phyloP scores from a whole-genome alignment of 2,888 invertebrate species.

The Noctua pronuba region DNA sequence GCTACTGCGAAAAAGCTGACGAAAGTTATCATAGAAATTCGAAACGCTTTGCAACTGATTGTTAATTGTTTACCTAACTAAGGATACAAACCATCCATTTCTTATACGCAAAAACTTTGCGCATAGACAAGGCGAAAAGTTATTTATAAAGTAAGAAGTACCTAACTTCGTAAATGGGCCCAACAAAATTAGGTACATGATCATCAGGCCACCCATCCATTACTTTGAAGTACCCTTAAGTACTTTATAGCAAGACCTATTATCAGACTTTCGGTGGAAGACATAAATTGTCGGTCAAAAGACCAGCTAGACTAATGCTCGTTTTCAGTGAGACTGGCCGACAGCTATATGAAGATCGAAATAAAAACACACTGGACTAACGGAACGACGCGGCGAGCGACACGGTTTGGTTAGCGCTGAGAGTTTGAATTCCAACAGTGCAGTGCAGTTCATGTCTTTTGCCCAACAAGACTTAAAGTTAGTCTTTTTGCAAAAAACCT shows the following conservation, averaged over 20 bases:
- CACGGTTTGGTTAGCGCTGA: not conserved
- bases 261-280: not conserved
- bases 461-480: not conserved
- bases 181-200: not conserved
- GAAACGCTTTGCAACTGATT: not conserved
- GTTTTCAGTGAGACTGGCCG: not conserved
- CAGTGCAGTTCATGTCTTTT: not conserved
- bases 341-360: not conserved
- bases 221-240: conserved; percentile 1
- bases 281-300: not conserved
- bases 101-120: not conserved
- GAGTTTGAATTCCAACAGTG: not conserved
- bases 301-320: not conserved
- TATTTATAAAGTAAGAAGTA: not conserved
- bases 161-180: not conserved
- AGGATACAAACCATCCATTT: not conserved
- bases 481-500: too few species aligned
- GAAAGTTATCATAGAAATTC: not conserved
- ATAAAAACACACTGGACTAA: not conserved
- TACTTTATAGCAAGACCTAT: not conserved
- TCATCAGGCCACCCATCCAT: not conserved
- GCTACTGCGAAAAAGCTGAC: too few species aligned
- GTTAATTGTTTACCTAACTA: not conserved
- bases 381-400: not conserved
- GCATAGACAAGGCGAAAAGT: not conserved